A percentile compares a stretch with the other conserved stretches of the same genome.
phyloP scores from a whole-genome alignment of 2,888 invertebrate genomes.

The Gasteruption jaculator region DNA sequence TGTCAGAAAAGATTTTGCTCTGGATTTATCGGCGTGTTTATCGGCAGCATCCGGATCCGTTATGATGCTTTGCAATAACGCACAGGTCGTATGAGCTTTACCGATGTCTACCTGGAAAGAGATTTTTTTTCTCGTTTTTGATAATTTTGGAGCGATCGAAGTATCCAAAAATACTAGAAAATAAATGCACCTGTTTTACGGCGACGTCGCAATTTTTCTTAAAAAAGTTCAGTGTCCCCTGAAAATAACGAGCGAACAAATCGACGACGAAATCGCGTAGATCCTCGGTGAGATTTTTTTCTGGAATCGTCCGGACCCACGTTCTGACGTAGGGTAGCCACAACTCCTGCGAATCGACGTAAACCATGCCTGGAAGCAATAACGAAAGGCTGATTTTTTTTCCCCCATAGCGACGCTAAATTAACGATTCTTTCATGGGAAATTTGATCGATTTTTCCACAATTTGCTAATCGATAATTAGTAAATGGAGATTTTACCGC shows the following conservation, averaged over 20 bases:
- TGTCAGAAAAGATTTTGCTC: slow-evolving; percentile 62
- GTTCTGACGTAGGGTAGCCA: slow-evolving; percentile 77
- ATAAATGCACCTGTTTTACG: slow-evolving; percentile 65
- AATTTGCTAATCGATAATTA: no score
- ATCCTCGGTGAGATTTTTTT: slow-evolving; percentile 55
- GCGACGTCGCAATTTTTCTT: slow-evolving; percentile 66
- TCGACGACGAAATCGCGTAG: slow-evolving; percentile 62
- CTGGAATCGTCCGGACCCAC: slow-evolving; percentile 63
- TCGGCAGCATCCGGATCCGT: slow-evolving; percentile 62
- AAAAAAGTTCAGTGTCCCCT: slow-evolving; percentile 64
- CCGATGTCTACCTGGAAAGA: slow-evolving; percentile 70
- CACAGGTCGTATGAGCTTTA: slow-evolving; percentile 74
- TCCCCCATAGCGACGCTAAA: no score
- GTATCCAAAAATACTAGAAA: slow-evolving; percentile 2
- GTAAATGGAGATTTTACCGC: no score
- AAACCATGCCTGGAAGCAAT: slow-evolving; percentile 82
- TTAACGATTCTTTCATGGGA: no score
- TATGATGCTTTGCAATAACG: slow-evolving; percentile 67
- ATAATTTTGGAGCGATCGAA: neutral
- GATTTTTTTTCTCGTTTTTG: slow-evolving; percentile 5
- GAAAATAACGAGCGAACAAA: slow-evolving; percentile 65
- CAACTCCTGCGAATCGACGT: slow-evolving; percentile 79
- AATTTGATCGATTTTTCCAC: no score
- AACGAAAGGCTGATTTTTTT: no score
- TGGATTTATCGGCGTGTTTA: slow-evolving; percentile 55